A percentile compares a stretch with the other conserved stretches of the same genome.
phyloP scores from a whole-genome alignment of 2,113 vertebrate species.

The Syngnathus floridae region DNA sequence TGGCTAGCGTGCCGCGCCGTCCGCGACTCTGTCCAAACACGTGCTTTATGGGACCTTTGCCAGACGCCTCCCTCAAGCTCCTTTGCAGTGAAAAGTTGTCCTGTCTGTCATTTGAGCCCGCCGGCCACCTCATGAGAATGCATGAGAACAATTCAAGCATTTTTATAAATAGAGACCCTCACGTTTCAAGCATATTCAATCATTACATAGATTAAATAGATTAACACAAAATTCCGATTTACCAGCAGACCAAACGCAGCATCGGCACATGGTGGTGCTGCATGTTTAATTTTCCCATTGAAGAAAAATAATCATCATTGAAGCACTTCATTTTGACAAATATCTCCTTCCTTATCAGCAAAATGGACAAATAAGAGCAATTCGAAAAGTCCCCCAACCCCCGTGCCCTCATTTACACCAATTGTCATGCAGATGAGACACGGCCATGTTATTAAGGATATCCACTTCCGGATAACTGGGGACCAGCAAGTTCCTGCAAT shows the following conservation, averaged over 20 bases:
- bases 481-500: neutral
- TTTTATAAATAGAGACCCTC: no score
- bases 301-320: neutral
- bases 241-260: no score
- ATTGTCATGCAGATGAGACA: slow-evolving; percentile 65
- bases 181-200: no score
- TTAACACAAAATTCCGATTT: no score
- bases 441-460: slow-evolving; percentile 42
- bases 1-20: slow-evolving; percentile 14
- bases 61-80: slow-evolving; percentile 24
- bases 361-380: neutral
- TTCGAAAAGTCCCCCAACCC: slow-evolving; percentile 16
- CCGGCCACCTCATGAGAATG: no score
- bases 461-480: neutral
- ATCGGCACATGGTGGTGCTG: no score
- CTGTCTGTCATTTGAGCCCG: neutral
- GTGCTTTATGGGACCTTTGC: slow-evolving; percentile 26
- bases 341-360: neutral
- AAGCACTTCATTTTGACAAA: neutral
- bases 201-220: no score
- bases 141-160: no score
- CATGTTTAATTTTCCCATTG: neutral
- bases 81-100: neutral
- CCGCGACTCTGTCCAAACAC: slow-evolving; percentile 46
- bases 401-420: slow-evolving; percentile 51